Percentiles rank a stretch among this genome's conserved stretches.
phyloP scores from a whole-genome alignment of 2,888 invertebrate genomes.

The Plemyria rubiginata region DNA sequence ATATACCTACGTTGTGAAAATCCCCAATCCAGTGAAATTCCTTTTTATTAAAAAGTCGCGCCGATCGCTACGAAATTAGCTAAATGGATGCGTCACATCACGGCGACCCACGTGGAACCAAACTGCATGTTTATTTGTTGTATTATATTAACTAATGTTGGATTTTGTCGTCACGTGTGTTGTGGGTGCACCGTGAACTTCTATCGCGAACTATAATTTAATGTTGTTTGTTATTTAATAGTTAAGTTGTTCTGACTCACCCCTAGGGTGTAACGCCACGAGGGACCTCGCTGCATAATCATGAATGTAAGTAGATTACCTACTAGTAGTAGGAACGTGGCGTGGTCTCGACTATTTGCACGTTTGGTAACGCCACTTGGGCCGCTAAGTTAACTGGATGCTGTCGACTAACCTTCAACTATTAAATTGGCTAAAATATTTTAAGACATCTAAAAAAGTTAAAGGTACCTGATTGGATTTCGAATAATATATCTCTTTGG shows the following conservation, averaged over 20 bases:
- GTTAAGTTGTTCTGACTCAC: slow-evolving; percentile 25
- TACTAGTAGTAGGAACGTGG: background rate
- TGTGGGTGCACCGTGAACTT: slow-evolving; percentile 37
- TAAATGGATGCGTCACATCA: background rate
- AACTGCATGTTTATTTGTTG: slow-evolving; percentile 16
- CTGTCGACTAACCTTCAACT: background rate
- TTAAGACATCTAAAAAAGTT: background rate
- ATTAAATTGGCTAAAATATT: background rate
- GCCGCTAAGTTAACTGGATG: too few relatives aligned
- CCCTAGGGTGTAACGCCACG: slow-evolving; percentile 29
- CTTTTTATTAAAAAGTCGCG: slow-evolving; percentile 26
- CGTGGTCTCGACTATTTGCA: background rate
- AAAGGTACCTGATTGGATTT: background rate
- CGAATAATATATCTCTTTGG: slow-evolving; percentile 1
- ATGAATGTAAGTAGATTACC: slow-evolving; percentile 3
- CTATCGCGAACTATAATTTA: slow-evolving; percentile 28
- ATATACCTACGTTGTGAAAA: background rate
- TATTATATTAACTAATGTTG: slow-evolving; percentile 29
- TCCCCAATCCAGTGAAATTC: slow-evolving; percentile 23
- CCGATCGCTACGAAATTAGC: background rate
- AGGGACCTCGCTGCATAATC: slow-evolving; percentile 32
- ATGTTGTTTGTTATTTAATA: slow-evolving; percentile 30
- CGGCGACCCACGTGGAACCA: background rate
- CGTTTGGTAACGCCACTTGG: too few relatives aligned
- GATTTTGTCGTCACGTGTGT: slow-evolving; percentile 36